Evolutionary conservation across 2,888 invertebrate species (phyloP).

Genomic region (Drosophila demipolita): DNA sequence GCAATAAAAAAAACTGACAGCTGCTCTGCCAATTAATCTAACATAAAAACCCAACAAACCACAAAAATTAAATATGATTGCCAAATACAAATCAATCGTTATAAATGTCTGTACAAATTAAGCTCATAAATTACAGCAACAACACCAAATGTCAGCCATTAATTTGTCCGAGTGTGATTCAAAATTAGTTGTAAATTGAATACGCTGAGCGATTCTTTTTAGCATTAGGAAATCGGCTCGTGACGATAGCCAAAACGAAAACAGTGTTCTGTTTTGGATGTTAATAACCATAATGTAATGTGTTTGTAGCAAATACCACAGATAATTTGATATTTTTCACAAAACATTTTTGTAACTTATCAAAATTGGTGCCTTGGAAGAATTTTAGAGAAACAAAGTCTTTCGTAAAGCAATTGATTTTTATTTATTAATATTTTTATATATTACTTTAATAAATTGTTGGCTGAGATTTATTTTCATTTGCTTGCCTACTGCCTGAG

Average conservation of each 20-base stretch:
- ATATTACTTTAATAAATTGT: constrained; percentile 41
- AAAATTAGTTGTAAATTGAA: constrained; percentile 49
- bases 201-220: constrained; percentile 12
- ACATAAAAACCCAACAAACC: constrained; percentile 28
- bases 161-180: constrained; percentile 34
- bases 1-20: constrained; percentile 68
- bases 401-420: constrained; percentile 6
- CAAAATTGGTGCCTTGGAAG: neutral
- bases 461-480: constrained; percentile 27
- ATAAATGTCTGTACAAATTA: constrained; percentile 72
- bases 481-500: constrained; percentile 47
- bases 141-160: constrained; percentile 50
- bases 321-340: neutral
- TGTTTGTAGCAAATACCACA: neutral
- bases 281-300: neutral
- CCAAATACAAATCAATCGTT: constrained; percentile 74
- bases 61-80: constrained; percentile 15
- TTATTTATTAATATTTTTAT: neutral
- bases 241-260: constrained; percentile 17
- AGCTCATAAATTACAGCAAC: constrained; percentile 73
- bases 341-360: neutral
- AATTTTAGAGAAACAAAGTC: neutral
- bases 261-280: neutral
- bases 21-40: constrained; percentile 70
- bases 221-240: constrained; percentile 41